A percentile compares a stretch with the other conserved stretches of the same genome.
Conservation (phyloP, 2,888 invertebrate genomes). For the Drosophila phalerata region DNA sequence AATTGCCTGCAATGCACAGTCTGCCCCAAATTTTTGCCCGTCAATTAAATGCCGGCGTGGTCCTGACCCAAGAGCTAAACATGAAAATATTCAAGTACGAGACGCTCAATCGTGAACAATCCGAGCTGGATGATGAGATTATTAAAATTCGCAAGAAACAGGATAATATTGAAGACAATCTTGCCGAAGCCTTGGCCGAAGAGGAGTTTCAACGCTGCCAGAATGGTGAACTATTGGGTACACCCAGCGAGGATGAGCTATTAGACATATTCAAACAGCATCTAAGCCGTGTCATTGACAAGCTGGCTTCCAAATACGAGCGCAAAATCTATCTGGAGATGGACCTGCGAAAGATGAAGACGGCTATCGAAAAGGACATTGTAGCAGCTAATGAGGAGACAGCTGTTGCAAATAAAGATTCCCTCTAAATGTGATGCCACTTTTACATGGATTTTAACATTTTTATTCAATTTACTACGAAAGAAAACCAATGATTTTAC, state of each 20-base stretch:
- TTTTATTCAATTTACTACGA: slow-evolving; percentile 14
- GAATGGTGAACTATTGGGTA: slow-evolving; percentile 15
- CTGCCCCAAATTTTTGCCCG: slow-evolving; percentile 44
- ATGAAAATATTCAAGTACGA: slow-evolving; percentile 55
- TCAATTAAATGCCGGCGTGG: slow-evolving; percentile 60
- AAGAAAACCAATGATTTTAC: neutral
- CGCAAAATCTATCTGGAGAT: slow-evolving; percentile 52
- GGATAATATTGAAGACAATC: slow-evolving; percentile 50
- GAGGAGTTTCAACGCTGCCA: slow-evolving; percentile 58
- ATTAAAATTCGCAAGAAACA: slow-evolving; percentile 50
- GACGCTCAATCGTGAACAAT: slow-evolving; percentile 32
- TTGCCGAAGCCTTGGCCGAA: slow-evolving; percentile 65
- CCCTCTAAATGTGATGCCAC: neutral
- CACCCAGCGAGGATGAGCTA: slow-evolving; percentile 41
- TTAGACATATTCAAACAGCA: slow-evolving; percentile 41
- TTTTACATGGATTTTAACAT: slow-evolving; percentile 11
- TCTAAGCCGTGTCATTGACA: slow-evolving; percentile 42
- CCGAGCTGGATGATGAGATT: slow-evolving; percentile 49
- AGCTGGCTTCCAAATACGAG: slow-evolving; percentile 49
- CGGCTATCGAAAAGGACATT: slow-evolving; percentile 60
- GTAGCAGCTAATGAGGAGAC: slow-evolving; percentile 44
- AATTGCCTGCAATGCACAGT: slow-evolving; percentile 35
- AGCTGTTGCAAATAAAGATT: slow-evolving; percentile 35
- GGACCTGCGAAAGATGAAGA: slow-evolving; percentile 56
- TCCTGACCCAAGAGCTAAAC: slow-evolving; percentile 50